Evolutionary conservation across 2,797 vertebrate genomes (phyloP).

Genomic region (Acanthurus tractus): DNA sequence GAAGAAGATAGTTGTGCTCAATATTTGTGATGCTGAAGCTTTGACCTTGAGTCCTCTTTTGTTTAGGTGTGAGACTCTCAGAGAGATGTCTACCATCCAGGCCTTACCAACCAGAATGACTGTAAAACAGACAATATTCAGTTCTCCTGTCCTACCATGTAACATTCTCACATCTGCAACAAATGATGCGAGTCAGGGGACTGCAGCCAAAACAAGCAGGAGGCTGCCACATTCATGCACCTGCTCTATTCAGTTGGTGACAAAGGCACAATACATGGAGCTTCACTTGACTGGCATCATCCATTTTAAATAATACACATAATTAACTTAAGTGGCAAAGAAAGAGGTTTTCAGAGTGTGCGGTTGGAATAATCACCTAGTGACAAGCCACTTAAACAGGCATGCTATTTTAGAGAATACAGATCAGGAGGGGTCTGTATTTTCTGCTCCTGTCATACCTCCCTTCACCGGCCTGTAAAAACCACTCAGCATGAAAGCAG

Average conservation of each 20-base stretch:
- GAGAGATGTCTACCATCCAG: no score
- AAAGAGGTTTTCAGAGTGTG: neutral
- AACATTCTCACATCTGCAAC: neutral
- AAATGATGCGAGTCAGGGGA: neutral
- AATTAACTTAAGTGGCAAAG: slow-evolving; percentile 13
- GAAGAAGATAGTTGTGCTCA: neutral
- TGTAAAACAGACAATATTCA: neutral
- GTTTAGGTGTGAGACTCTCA: no score
- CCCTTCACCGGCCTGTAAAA: no score
- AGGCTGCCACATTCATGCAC: neutral
- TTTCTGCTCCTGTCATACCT: no score
- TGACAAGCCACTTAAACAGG: slow-evolving; percentile 10
- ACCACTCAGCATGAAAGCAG: no score
- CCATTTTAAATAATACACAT: slow-evolving; percentile 2
- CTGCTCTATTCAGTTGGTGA: neutral
- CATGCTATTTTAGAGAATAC: neutral
- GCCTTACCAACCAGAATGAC: neutral
- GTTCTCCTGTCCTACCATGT: neutral
- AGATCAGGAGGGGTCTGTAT: no score
- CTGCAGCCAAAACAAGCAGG: neutral
- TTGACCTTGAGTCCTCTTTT: no score
- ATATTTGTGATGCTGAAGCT: neutral
- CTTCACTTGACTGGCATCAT: neutral
- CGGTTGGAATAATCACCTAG: neutral
- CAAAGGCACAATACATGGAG: slow-evolving; percentile 1